A percentile compares a stretch with the other conserved stretches of the same genome.
phyloP scores from a whole-genome alignment of 2,797 vertebrate species.

The Synaphobranchus kaupii region DNA sequence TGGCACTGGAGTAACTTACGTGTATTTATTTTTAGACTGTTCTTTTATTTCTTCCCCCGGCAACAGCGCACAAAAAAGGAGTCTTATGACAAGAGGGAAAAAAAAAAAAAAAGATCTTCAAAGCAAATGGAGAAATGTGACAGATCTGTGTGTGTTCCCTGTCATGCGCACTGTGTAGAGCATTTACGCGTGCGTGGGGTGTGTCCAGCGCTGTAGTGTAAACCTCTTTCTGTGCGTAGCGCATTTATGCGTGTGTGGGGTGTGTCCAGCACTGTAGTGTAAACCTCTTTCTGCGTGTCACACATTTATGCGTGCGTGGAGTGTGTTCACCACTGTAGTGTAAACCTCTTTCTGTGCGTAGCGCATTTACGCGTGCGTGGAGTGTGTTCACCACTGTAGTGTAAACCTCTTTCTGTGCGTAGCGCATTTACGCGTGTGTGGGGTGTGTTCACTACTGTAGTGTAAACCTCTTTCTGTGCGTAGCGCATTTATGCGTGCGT shows the following conservation, averaged over 20 bases:
- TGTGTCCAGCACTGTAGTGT: background rate
- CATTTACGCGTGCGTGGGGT: background rate
- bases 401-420: background rate
- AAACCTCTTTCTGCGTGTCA: background rate
- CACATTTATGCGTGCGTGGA: background rate
- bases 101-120: background rate
- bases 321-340: background rate
- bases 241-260: background rate
- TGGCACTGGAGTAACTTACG: background rate
- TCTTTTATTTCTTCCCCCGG: slow-evolving; percentile 10
- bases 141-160: background rate
- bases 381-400: background rate
- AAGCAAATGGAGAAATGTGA: background rate
- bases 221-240: background rate
- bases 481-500: too few species aligned
- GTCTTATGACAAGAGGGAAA: background rate
- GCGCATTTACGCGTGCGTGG: too few species aligned
- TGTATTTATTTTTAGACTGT: background rate
- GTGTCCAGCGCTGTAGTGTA: background rate
- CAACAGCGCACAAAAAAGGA: slow-evolving; percentile 19
- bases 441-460: background rate
- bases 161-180: background rate
- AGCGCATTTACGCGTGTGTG: background rate
- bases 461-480: background rate
- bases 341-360: too few species aligned